Conservation (phyloP, 1,140 invertebrate genomes). For the Anoplolepis gracilipes region DNA sequence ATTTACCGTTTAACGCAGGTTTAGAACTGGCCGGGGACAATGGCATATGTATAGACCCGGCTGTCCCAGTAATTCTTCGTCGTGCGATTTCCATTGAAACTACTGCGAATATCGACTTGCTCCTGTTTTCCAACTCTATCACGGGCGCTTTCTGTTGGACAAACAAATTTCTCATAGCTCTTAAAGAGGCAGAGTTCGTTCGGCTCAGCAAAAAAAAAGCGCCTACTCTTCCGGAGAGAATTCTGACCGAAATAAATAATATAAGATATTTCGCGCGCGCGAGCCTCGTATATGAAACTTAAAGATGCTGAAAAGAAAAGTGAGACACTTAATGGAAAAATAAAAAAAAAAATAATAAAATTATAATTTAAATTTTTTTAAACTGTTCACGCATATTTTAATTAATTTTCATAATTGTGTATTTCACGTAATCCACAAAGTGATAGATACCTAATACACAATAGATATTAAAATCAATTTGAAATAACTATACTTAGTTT, state of each 20-base stretch:
- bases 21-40: slow-evolving; percentile 24
- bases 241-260: neutral
- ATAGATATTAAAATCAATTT: neutral
- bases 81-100: slow-evolving; percentile 57
- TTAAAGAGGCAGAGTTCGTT: slow-evolving; percentile 23
- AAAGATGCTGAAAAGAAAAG: neutral
- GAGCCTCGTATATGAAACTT: neutral
- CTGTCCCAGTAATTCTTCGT: slow-evolving; percentile 52
- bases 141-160: slow-evolving; percentile 23
- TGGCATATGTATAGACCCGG: slow-evolving; percentile 42
- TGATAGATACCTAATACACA: neutral
- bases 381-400: neutral
- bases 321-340: neutral
- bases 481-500: too few species aligned
- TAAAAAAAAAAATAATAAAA: neutral
- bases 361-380: neutral
- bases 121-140: slow-evolving; percentile 56
- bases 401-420: too few species aligned
- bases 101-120: slow-evolving; percentile 51
- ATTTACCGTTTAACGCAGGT: slow-evolving; percentile 52
- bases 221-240: neutral
- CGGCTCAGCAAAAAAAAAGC: slow-evolving; percentile 18
- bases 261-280: neutral
- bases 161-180: slow-evolving; percentile 43
- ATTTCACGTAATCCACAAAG: neutral